Conservation (phyloP, 2,797 vertebrate species). For the Tenualosa thibaudeaui region DNA sequence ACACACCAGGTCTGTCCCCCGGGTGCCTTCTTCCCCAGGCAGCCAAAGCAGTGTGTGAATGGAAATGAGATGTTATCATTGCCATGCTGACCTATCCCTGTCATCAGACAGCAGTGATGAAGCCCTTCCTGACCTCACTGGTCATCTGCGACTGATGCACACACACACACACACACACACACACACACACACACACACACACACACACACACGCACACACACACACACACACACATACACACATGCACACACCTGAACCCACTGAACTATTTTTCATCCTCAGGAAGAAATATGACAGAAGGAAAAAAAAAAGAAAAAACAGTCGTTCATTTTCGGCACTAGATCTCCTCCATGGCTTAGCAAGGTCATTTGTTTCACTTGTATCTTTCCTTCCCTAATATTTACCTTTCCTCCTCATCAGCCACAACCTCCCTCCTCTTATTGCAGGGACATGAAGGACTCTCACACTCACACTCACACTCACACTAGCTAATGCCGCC, state of each 20-base stretch:
- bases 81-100: too few species aligned
- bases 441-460: neutral
- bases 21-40: too few species aligned
- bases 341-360: neutral
- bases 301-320: neutral
- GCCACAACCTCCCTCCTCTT: neutral
- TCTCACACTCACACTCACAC: neutral
- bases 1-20: too few species aligned
- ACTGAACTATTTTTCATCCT: neutral
- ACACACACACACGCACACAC: neutral
- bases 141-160: neutral
- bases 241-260: neutral
- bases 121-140: neutral
- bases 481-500: neutral
- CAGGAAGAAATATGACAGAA: neutral
- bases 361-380: neutral
- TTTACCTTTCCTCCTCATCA: neutral
- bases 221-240: neutral
- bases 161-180: conserved; percentile 5
- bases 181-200: neutral
- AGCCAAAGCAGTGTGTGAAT: too few species aligned
- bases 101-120: neutral
- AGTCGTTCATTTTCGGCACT: neutral
- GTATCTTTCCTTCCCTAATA: neutral
- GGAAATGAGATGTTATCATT: too few species aligned